Base-by-base conservation (phyloP, 1,140 invertebrate species). In the Trichomalopsis sarcophagae region DNA sequence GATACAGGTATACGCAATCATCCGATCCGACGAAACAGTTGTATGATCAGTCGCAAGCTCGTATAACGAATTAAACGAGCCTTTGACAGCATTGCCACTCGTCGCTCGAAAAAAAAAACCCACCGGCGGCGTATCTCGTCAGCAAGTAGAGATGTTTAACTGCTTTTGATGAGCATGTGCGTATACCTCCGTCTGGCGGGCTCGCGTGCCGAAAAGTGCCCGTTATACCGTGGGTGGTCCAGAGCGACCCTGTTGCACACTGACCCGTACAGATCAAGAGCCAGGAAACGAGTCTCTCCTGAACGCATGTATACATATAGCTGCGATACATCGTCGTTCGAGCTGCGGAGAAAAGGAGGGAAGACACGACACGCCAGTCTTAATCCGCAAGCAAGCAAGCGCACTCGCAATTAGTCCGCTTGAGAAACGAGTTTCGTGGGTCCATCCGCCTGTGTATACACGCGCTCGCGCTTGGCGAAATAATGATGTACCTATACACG, bases 341-440 rank as follows among this genome's bases (percentile, higher is more conserved):
- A 55, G 62, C 21, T 23, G 9, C 68, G 23, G 7, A 81, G 7
- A n/a, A 2, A 74, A 27, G 73, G 66, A 17, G n/a, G 62, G 7
- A 76, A 68, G 23, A 33, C 21, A 68, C n/a, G 17, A 11, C 27
- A 2, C 81, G 71, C 2, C 23, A 40, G 40, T 62, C 33, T 74
- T 9, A 36, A 36, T 40, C 33, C 55, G 17, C 7, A 66, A 55
- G 68, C 40, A 10, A 11, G 21, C 36, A 23, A 33, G 30, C 71
- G 36, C 21, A 75, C 40, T 44, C 36, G 82, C 66, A 83, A 83
- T 83, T 83, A 83, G 82, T 83, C 68, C 62, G 44, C 44, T 77
- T 1, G 36, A 83, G 73, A 77, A 83, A 83, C 82, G 82, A 47
- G 82, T 83, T 83, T 83, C 11, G 73, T 62, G 36, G 74, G 74